Conservation (phyloP, 2,113 vertebrate genomes). For the Erythrocercus mccallii region DNA sequence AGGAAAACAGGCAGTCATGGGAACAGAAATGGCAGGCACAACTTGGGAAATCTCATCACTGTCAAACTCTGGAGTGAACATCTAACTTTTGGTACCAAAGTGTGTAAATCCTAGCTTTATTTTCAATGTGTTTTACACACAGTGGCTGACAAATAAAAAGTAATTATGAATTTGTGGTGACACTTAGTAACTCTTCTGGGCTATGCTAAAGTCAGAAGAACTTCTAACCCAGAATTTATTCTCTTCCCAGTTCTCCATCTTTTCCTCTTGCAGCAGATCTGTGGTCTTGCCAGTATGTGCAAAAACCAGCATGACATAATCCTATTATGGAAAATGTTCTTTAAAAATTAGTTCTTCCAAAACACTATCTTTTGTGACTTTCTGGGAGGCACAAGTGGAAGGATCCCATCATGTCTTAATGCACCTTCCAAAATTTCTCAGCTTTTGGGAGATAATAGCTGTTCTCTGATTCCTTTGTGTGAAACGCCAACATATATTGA, state of each 20-base stretch:
- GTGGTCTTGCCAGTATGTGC: background rate
- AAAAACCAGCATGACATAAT: background rate
- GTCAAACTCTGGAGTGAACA: background rate
- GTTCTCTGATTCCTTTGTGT: slow-evolving; percentile 46
- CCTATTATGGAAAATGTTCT: background rate
- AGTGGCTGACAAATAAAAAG: background rate
- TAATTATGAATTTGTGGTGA: background rate
- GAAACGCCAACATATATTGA: slow-evolving; percentile 33
- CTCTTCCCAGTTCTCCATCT: background rate
- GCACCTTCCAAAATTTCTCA: background rate
- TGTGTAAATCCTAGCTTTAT: background rate
- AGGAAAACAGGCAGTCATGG: background rate
- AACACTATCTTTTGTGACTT: background rate
- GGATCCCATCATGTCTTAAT: background rate
- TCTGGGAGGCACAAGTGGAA: background rate
- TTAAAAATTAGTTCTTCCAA: background rate
- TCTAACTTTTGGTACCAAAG: background rate
- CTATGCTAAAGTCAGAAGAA: background rate
- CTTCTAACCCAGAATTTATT: background rate
- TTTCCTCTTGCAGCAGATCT: background rate
- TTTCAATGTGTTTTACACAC: background rate
- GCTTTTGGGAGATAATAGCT: slow-evolving; percentile 31
- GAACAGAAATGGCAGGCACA: background rate
- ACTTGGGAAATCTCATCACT: background rate
- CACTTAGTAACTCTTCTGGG: background rate